Evolutionary conservation across 2,797 vertebrate genomes (phyloP).

Genomic region (Trachurus trachurus): DNA sequence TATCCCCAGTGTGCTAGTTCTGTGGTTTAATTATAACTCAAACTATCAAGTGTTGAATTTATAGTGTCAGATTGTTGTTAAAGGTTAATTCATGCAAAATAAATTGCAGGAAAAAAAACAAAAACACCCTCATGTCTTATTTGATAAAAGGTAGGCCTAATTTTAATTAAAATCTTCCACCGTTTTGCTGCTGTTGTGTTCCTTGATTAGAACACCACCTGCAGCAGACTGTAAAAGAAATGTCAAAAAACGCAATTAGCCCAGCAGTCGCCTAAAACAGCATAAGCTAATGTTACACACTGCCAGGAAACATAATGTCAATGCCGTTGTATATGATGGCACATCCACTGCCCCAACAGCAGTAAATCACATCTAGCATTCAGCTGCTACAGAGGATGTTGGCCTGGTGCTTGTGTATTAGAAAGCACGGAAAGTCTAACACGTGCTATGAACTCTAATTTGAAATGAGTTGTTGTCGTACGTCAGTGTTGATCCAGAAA

Average conservation of each 20-base stretch:
- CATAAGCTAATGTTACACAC: background rate
- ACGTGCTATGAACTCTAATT: background rate
- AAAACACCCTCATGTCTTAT: background rate
- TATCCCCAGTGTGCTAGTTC: background rate
- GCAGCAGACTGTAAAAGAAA: background rate
- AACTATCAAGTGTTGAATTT: background rate
- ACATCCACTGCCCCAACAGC: background rate
- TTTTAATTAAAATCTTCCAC: background rate
- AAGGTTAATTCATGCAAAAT: background rate
- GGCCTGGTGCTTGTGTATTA: background rate
- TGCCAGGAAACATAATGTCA: background rate
- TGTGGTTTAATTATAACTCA: background rate
- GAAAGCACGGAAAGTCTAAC: background rate
- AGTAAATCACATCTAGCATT: conserved; percentile 5
- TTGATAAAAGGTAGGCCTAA: background rate
- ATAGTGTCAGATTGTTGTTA: background rate
- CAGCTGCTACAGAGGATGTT: background rate
- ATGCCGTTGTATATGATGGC: background rate
- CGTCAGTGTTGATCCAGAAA: background rate
- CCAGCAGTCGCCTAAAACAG: background rate
- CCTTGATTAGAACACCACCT: background rate
- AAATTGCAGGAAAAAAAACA: background rate
- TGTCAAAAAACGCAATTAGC: no score
- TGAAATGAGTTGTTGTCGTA: background rate
- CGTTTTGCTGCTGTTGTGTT: background rate